Conservation (phyloP, 2,113 vertebrate species). For the Callithrix jacchus region DNA sequence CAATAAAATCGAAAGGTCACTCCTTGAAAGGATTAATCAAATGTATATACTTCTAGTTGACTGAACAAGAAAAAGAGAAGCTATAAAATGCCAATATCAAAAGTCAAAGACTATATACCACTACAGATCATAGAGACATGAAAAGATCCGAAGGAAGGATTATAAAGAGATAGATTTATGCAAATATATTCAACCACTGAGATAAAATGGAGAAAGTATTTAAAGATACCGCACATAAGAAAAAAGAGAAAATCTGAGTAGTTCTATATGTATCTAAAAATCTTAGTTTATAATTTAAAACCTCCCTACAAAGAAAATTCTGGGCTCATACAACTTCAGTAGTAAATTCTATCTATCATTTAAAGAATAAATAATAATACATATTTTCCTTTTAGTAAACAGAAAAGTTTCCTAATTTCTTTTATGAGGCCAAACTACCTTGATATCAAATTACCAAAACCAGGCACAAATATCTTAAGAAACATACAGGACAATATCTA, state of each 20-base stretch:
- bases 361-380: not conserved
- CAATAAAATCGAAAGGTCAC: not conserved
- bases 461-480: not conserved
- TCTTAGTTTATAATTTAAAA: not conserved
- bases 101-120: not conserved
- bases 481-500: not conserved
- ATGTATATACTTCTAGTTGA: not conserved
- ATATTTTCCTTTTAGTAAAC: not conserved
- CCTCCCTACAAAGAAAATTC: not conserved
- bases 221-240: not conserved
- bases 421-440: not conserved
- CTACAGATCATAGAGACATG: not conserved
- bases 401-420: not conserved
- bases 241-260: not conserved
- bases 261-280: not conserved
- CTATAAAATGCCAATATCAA: not conserved
- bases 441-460: not conserved
- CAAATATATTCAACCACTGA: not conserved
- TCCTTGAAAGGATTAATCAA: not conserved
- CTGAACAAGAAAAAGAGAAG: not conserved
- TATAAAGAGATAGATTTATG: not conserved
- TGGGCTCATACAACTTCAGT: not conserved
- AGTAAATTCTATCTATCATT: not conserved
- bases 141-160: not conserved
- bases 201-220: not conserved